Evolutionary conservation across 2,888 invertebrate genomes (phyloP).

Genomic region (Drosophila anomalipes): DNA sequence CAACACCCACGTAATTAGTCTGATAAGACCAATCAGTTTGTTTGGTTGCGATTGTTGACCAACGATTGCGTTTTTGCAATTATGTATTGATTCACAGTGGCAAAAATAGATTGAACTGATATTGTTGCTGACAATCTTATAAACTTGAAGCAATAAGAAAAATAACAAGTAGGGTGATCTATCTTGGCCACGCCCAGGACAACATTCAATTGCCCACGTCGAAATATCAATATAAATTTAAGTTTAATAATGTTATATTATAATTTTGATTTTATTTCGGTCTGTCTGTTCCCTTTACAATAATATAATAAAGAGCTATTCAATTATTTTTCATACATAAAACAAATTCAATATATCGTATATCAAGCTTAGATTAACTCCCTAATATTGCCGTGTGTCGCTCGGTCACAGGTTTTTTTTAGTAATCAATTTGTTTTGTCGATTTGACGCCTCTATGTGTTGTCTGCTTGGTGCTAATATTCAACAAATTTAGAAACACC

Average conservation of each 20-base stretch:
- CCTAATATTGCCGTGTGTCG: background rate
- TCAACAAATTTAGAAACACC: background rate
- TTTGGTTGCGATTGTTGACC: background rate
- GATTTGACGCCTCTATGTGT: too few species aligned
- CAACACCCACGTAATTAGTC: background rate
- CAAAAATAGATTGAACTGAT: background rate
- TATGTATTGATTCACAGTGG: background rate
- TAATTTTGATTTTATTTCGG: background rate
- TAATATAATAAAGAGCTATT: too few species aligned
- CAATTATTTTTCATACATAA: background rate
- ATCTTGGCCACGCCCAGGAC: accelerated
- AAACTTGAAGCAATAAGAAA: background rate
- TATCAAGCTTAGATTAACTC: background rate
- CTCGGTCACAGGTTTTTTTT: too few species aligned
- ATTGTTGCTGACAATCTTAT: background rate
- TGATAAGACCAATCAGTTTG: conserved; percentile 33
- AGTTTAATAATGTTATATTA: background rate
- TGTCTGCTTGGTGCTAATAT: too few species aligned
- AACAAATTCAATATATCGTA: background rate
- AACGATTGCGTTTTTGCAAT: background rate
- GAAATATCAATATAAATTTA: background rate
- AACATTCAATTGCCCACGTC: background rate
- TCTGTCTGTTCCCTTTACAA: background rate
- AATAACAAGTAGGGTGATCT: background rate
- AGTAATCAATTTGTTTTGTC: too few species aligned